Percentiles rank a stretch among this genome's conserved stretches.
These are phyloP conservation scores for Delphinapterus leucas DNA, from an alignment of 2,113 vertebrate species.

Conservation along the genomic window DNA sequence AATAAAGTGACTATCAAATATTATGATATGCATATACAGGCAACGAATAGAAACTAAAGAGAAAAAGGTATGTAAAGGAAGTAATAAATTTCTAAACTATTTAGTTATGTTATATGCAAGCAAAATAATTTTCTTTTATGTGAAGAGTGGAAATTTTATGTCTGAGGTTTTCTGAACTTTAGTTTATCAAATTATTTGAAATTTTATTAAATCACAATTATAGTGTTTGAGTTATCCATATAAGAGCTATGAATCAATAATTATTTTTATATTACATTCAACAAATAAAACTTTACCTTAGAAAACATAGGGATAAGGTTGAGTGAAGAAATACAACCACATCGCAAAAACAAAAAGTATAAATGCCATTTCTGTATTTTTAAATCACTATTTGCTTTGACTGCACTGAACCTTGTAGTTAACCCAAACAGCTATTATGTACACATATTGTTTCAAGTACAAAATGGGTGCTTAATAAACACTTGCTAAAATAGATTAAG, in stretches of 20 bases:
- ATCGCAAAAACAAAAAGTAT: neutral
- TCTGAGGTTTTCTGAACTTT: neutral
- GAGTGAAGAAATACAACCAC: neutral
- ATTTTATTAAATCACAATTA: slow-evolving; percentile 15
- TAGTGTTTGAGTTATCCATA: neutral
- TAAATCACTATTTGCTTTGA: neutral
- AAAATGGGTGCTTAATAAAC: neutral
- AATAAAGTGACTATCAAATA: neutral
- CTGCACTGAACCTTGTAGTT: neutral
- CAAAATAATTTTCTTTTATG: neutral
- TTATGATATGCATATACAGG: neutral
- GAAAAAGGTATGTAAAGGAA: neutral
- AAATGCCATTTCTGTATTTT: neutral
- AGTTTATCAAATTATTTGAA: neutral
- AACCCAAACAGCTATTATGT: neutral
- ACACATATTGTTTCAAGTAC: neutral
- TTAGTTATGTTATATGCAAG: neutral
- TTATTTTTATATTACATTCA: slow-evolving; percentile 17
- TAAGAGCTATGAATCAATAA: neutral
- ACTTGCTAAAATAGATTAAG: neutral
- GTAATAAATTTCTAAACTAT: neutral
- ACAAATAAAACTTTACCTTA: neutral
- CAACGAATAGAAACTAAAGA: neutral
- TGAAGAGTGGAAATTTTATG: neutral
- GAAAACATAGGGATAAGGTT: neutral